A percentile compares a stretch with the other conserved stretches of the same genome.
Conservation (phyloP, 2,888 invertebrate genomes). For the Hermodice carunculata region DNA sequence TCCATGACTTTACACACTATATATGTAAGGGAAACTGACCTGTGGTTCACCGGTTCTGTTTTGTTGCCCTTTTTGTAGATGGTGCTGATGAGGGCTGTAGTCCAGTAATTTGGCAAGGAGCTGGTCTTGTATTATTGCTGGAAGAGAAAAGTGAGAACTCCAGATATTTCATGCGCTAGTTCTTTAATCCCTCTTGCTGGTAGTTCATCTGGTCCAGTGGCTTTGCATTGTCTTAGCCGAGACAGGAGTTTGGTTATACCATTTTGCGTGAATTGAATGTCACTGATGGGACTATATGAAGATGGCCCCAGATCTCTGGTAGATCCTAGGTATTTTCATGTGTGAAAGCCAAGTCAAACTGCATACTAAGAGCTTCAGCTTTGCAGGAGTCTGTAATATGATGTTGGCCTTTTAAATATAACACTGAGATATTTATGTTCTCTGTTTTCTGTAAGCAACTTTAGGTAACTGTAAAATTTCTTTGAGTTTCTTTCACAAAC, state of each 20-base stretch:
- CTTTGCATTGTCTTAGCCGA: background rate
- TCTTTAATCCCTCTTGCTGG: background rate
- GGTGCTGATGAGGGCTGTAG: conserved; percentile 14
- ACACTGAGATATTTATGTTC: too few species aligned
- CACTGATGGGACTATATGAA: too few species aligned
- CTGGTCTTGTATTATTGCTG: background rate
- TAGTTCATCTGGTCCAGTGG: background rate
- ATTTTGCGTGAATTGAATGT: background rate
- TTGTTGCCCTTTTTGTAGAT: conserved; percentile 17
- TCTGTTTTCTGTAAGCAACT: too few species aligned
- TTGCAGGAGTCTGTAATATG: too few species aligned
- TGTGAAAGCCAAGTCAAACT: too few species aligned
- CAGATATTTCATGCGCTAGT: background rate
- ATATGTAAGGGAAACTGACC: conserved; percentile 16
- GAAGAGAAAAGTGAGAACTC: background rate
- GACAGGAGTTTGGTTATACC: background rate
- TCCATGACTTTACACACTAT: conserved; percentile 15
- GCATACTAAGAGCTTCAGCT: too few species aligned
- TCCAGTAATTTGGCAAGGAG: conserved; percentile 12
- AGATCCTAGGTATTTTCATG: too few species aligned
- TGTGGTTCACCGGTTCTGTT: conserved; percentile 12
- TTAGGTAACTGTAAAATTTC: too few species aligned
- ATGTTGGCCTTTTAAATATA: too few species aligned
- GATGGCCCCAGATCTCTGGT: too few species aligned
- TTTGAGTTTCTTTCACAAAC: too few species aligned